These are phyloP conservation scores for Aphelocoma californica DNA, from an alignment of 2,797 vertebrate genomes.

Conservation along the genomic window DNA sequence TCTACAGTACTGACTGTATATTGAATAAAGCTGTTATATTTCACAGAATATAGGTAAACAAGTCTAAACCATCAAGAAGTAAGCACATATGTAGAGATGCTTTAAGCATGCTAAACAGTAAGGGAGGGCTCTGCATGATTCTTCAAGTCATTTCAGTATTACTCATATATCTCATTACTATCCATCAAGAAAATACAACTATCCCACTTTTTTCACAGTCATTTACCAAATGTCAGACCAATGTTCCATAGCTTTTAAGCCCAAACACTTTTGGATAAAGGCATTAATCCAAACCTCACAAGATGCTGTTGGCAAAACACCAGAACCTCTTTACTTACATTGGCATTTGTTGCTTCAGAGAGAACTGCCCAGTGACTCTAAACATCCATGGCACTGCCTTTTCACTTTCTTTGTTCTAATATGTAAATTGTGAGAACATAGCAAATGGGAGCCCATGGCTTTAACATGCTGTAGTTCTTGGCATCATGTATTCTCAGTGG, in stretches of 20 bases:
- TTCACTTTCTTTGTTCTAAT: not conserved
- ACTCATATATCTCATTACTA: not conserved
- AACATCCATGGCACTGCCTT: not conserved
- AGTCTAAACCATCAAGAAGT: not conserved
- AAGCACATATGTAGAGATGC: not conserved
- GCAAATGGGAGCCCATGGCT: not conserved
- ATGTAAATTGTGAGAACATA: not conserved
- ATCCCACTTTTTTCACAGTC: not conserved
- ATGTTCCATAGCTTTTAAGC: not conserved
- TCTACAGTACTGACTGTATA: not conserved
- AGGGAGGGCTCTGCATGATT: not conserved
- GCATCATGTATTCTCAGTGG: not conserved
- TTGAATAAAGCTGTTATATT: not conserved
- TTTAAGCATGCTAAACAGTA: not conserved
- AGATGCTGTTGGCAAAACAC: not conserved
- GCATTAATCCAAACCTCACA: not conserved
- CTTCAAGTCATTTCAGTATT: not conserved
- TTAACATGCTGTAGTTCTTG: not conserved
- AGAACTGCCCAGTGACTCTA: not conserved
- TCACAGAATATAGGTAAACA: not conserved
- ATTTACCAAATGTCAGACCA: not conserved
- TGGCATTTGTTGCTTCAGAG: not conserved
- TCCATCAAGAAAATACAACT: not conserved
- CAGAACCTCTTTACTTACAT: not conserved
- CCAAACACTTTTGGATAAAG: not conserved